Percentiles rank a stretch among this genome's conserved stretches.
Conservation (phyloP, 2,113 vertebrate species). For the Vicugna pacos region DNA sequence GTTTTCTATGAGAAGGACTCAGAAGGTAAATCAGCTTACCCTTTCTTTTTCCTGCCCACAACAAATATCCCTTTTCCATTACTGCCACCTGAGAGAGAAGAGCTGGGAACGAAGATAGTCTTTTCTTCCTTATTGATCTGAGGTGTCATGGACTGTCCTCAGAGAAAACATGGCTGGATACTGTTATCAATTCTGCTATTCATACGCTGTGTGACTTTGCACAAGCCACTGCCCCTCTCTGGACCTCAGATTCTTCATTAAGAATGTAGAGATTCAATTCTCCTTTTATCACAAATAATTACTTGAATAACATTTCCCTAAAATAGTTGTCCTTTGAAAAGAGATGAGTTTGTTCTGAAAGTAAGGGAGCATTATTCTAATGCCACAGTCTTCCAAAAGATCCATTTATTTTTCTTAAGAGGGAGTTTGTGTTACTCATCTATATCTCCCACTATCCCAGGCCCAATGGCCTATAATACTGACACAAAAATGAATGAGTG, state of each 20-base stretch:
- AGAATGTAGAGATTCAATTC: not conserved
- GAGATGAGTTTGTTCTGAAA: not conserved
- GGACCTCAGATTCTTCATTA: not conserved
- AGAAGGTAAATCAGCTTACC: slow-evolving; percentile 85
- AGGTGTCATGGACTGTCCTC: not conserved
- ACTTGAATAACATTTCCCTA: not conserved
- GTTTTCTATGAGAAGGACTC: slow-evolving; percentile 89
- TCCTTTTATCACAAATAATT: slow-evolving; percentile 5
- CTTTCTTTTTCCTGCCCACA: not conserved
- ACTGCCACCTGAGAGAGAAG: not conserved
- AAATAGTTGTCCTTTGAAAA: slow-evolving; percentile 41
- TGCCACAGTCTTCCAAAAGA: not conserved
- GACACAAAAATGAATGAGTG: not conserved
- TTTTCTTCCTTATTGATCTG: not conserved
- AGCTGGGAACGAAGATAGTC: not conserved
- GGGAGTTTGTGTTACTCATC: not conserved
- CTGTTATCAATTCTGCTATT: not conserved
- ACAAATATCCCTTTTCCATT: slow-evolving; percentile 8
- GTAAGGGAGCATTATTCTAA: not conserved
- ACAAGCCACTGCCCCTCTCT: not conserved
- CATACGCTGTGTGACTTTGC: not conserved
- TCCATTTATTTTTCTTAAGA: not conserved
- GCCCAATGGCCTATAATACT: not conserved
- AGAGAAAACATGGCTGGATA: not conserved
- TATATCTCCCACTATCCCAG: slow-evolving; percentile 1